Evolutionary conservation across 53 echinoderm and acorn worm species (phyloP), one percentile per base, ranked within the genome.

Genomic region (Paelopatides confundens): DNA sequence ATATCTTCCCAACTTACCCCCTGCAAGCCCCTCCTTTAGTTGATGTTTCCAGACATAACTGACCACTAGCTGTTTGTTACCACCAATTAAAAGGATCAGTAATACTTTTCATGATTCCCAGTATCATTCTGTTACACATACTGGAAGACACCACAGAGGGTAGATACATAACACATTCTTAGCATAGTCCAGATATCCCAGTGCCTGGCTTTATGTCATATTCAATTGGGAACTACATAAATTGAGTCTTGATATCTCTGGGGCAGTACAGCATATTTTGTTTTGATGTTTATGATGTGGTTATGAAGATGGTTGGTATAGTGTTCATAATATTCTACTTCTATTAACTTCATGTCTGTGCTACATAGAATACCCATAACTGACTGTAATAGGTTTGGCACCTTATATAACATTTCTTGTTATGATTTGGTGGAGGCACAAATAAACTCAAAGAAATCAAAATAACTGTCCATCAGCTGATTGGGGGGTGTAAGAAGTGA

Each of bases 121-220:
- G 5, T 21, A 21, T 58, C n/a, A 18, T 21, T 58, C 6, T 17
- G 58, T 23, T 58, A 58, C 21, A 58, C 58, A 58, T 58, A 58
- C 58, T 58, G 21, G 58, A 58, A 18, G 15, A 17, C 58, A 58
- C n/a, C 58, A 21, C 58, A 58, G 58, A 53, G 58, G 58, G 24
- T 18, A 23, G 58, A 58, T 58, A 58, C 58, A 58, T 58, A 58
- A 28, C 37, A 74, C 74, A 74, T 74, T 74, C 74, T 74, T 74
- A 26, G 40, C 43, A 74, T 74, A 24, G 39, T 46, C 39, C 26
- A 29, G 74, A 74, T 74, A 40, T 43, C 35, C 39, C 4, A 74
- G 40, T 39, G 29, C 74, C 43, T 40, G 28, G n/a, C 74, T 74
- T 74, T 74, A n/a, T 74, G 74, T 74, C 74, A 74, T 5, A 39